Base-by-base conservation (phyloP, 2,888 invertebrate genomes). In the Euproctis similis region DNA sequence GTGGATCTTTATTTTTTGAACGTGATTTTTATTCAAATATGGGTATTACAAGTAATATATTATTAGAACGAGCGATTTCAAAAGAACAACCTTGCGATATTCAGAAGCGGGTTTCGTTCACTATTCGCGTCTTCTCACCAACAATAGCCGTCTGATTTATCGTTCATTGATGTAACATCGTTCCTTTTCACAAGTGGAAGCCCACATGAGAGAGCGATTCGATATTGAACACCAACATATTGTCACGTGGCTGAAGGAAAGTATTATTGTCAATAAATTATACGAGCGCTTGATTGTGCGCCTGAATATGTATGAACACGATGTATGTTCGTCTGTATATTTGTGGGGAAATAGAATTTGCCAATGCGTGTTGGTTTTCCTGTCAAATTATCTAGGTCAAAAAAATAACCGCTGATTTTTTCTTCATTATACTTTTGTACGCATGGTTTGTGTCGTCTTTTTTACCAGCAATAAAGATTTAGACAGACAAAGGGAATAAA, bases 101-200 rank as follows among this genome's bases (percentile, higher is more conserved):
- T 49, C 40, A 42, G 46, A 43, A 36, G 19, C 39, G 50, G 52
- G 51, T 59, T 54, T 60, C n/a, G 59, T 60, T 60, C 64, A 58
- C 64, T 55, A 64, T 62, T 66, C 65, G 61, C 54, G 62, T 63
- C 58, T 61, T 67, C 59, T 36, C 53, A 40, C 46, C 55, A 48
- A 70, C 69, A 66, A 69, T 68, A 55, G 60, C 55, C 40, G 44
- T 39, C 59, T 69, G 69, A 69, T 69, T 70, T 69, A 69, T 70
- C 53, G 64, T 31, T 49, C 42, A 46, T 51, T 47, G 59, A 53
- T 53, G 61, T 56, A 53, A 58, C 63, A 54, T 47, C 56, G 56
- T 35, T 53, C 59, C 61, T 56, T 63, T 63, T 57, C n/a, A n/a
- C n/a, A 43, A 53, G 59, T 51, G 55, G 58, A 53, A 53, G 58